These are phyloP conservation scores for Agelastica alni DNA, from an alignment of 2,888 invertebrate species.

Conservation along the genomic window DNA sequence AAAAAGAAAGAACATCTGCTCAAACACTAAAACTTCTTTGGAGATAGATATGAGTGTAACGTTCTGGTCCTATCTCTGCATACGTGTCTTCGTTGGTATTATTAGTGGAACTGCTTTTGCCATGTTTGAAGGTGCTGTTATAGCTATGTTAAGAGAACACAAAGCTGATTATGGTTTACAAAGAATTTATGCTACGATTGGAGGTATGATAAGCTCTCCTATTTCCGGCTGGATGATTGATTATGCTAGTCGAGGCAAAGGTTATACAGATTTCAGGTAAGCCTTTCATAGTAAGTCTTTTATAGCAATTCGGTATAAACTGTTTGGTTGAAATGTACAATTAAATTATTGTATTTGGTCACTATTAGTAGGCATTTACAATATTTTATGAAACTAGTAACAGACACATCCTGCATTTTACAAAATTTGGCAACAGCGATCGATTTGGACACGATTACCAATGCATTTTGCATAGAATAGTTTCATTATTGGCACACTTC, in stretches of 20 bases:
- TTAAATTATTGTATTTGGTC: too few relatives aligned
- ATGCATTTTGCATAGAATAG: too few relatives aligned
- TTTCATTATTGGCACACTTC: too few relatives aligned
- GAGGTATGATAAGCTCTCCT: slow-evolving; percentile 80
- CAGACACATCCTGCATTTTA: too few relatives aligned
- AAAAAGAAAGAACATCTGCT: slow-evolving; percentile 63
- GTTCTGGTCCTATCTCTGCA: slow-evolving; percentile 73
- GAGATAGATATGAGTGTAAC: slow-evolving; percentile 69
- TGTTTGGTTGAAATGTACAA: too few relatives aligned
- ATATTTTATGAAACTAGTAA: too few relatives aligned
- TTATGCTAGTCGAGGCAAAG: slow-evolving; percentile 71
- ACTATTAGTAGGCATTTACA: too few relatives aligned
- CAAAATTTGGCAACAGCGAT: too few relatives aligned
- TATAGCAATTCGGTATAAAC: too few relatives aligned
- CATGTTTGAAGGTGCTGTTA: slow-evolving; percentile 81
- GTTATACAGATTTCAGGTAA: slow-evolving; percentile 75
- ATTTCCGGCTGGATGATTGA: slow-evolving; percentile 75
- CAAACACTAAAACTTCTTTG: slow-evolving; percentile 62
- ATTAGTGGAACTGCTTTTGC: slow-evolving; percentile 77
- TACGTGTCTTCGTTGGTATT: slow-evolving; percentile 67
- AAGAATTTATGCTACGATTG: slow-evolving; percentile 74
- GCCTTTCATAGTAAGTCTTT: too few relatives aligned
- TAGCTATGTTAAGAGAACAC: slow-evolving; percentile 74
- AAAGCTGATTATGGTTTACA: slow-evolving; percentile 79
- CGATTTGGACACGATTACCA: too few relatives aligned